Base-by-base conservation (phyloP, 23 tunicate species). In the Styela clava region DNA sequence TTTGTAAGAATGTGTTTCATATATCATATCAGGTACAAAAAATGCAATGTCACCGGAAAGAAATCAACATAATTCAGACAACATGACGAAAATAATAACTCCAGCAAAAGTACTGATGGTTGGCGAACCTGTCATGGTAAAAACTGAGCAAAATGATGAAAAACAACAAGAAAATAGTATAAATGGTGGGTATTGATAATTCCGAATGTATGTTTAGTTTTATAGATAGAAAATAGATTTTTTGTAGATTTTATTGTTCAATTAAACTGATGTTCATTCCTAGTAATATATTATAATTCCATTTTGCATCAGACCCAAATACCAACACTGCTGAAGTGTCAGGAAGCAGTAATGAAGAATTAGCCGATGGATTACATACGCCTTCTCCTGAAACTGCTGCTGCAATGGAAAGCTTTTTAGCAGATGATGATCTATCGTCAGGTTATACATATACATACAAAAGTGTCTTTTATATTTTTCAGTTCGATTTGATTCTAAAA, bases 41-140 rank as follows among this genome's bases (percentile, higher is more conserved):
- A 44, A 7, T 12, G 81, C 26, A 16, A 21, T 21, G 12, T 52
- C 81, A 37, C 52, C 81, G 24, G 65, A 76, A 44, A 76, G 81
- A 44, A 9, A n/a, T 19, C 28, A 24, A 7, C 35, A 52, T 56
- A 24, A 64, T 37, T 20, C 22, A n/a, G 44, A 51, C 37, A 52
- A 76, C 64, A 52, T 23, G 9, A 24, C 64, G n/a, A 76, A 76
- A 76, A 76, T 76, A 23, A 44, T 33, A 19, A 76, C 81, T 36
- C 81, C 81, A 26, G 81, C 81, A 51, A 76, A 76, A 76, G 52
- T 76, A 24, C 81, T 76, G 22, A 76, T 76, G 81, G 81, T 76
- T 12, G 81, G 81, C 9, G 81, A 76, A 16, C 81, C 81, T 26
- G 52, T 76, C 65, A 36, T 76, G 52, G 64, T 76, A 16, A 76